Conservation (phyloP, 2,888 invertebrate genomes). For the Onthophagus sagittarius region DNA sequence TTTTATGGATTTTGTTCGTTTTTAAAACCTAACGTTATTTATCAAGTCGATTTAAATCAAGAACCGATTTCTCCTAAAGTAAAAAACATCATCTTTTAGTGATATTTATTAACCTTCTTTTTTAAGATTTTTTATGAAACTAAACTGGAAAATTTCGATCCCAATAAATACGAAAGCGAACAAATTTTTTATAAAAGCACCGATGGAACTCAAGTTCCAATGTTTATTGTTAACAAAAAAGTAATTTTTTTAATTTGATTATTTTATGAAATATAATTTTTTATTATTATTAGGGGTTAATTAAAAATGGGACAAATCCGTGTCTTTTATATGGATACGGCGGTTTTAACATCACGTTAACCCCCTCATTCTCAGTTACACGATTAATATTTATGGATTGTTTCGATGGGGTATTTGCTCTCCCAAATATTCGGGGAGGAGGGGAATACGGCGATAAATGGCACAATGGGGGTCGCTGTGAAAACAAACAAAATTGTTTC, state of each 20-base stretch:
- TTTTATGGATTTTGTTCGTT: constrained; percentile 95
- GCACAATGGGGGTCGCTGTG: constrained; percentile 89
- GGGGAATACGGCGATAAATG: constrained; percentile 98
- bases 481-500: constrained; percentile 95
- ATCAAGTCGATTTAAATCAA: constrained; percentile 72
- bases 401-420: constrained; percentile 82
- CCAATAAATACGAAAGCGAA: constrained; percentile 72
- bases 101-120: background rate
- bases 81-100: constrained; percentile 26
- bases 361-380: constrained; percentile 85
- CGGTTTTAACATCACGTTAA: constrained; percentile 91
- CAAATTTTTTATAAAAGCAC: constrained; percentile 92
- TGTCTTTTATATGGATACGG: constrained; percentile 94
- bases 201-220: constrained; percentile 91
- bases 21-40: constrained; percentile 84
- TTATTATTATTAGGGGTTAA: background rate
- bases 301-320: constrained; percentile 67
- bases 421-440: constrained; percentile 94
- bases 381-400: constrained; percentile 86
- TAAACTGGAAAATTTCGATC: constrained; percentile 78
- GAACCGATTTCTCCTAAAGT: constrained; percentile 62
- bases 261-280: background rate
- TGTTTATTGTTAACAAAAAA: constrained; percentile 87
- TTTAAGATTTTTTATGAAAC: constrained; percentile 77
- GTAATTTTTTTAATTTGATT: constrained; percentile 27